phyloP scores from a whole-genome alignment of 2,113 vertebrate species.

The Patagioenas fasciata region DNA sequence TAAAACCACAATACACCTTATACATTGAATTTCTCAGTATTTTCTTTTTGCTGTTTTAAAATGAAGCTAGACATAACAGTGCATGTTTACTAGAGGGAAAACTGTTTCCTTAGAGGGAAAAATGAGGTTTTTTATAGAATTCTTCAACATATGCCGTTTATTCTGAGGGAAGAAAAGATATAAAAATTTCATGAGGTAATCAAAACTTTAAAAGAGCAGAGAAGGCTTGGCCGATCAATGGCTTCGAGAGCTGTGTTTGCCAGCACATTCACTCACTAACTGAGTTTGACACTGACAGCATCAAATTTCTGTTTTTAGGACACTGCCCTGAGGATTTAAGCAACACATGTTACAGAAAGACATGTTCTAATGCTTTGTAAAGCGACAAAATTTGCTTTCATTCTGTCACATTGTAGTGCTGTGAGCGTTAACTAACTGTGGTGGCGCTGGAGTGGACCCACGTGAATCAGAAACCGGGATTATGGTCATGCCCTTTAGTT shows the following conservation, averaged over 20 bases:
- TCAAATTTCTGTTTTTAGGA: neutral
- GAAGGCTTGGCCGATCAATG: neutral
- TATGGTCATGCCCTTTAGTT: neutral
- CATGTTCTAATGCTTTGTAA: neutral
- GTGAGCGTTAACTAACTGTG: neutral
- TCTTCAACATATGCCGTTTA: neutral
- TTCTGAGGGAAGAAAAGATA: neutral
- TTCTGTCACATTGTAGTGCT: neutral
- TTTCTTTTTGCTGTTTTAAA: neutral
- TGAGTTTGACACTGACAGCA: neutral
- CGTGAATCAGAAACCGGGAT: neutral
- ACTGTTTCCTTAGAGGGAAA: neutral
- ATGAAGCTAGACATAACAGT: neutral
- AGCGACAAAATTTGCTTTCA: neutral
- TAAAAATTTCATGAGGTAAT: constrained; percentile 10
- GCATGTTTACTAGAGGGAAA: neutral
- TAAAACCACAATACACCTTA: neutral
- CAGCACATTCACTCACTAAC: neutral
- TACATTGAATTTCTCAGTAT: neutral
- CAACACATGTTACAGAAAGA: neutral
- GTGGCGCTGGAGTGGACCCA: neutral
- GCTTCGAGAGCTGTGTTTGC: neutral
- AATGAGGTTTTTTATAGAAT: neutral
- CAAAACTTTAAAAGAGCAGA: neutral
- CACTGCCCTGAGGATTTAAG: neutral